Base-by-base conservation (phyloP, 2,888 invertebrate genomes). In the Matsumyia berberina region DNA sequence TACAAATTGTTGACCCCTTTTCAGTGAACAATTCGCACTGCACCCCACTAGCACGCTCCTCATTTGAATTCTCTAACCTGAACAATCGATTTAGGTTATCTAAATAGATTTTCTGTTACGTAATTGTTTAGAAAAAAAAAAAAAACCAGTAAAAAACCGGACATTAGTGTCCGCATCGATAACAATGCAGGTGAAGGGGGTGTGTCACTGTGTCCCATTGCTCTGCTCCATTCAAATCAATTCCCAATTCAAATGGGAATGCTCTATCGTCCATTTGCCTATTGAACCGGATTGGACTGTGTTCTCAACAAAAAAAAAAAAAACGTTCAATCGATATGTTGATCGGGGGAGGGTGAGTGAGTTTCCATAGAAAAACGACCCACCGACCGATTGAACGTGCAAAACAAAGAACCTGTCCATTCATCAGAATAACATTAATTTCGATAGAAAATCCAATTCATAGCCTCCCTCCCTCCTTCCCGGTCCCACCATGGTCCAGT, bases 11-110 rank as follows among this genome's bases (percentile, higher is more conserved):
- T 67, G 67, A 67, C 67, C 67, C 53, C 67, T 29, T 67, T 67
- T 53, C 11, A 66, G 4, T 8, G 39, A 66, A n/a, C 24, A 11
- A 53, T 24, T 17, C 0, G 29, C 39, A 37, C 53, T 53, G 67
- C 67, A 67, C 67, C 67, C 31, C 31, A 24, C 15, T 46, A 39
- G 55, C 51, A 15, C 29, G 44, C 67, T 53, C 53, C 53, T 31
- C 67, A 67, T 53, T 67, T 67, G 53, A n/a, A 67, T 55, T 39
- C 53, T 31, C 9, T 12, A 8, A 17, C 17, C 19, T 46, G 3
- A 64, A 76, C 77, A 82, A 82, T 82, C 24, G 77, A 82, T 72
- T 66, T 72, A 35, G 81, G 81, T 82, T 82, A 82, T 66, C 70
- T 46, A 77, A 82, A 82, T 66, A 72, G 35, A 66, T 60, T 77